Conservation (phyloP, 2,113 vertebrate genomes). For the Danio rerio region DNA sequence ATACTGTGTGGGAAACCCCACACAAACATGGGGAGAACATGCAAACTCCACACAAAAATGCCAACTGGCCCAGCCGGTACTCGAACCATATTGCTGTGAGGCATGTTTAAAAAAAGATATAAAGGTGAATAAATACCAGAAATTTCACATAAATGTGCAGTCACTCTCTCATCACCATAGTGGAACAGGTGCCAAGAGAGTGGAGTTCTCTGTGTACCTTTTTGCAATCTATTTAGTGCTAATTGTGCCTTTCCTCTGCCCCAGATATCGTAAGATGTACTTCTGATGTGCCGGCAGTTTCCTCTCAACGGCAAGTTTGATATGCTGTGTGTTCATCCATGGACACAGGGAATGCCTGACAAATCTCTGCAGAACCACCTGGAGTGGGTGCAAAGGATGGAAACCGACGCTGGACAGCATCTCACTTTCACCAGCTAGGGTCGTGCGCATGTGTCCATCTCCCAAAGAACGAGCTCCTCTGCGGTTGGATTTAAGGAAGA, state of each 20-base stretch:
- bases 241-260: conserved; percentile 24
- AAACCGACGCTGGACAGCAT: not conserved
- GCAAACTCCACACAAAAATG: no score
- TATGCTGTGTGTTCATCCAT: not conserved
- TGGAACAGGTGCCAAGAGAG: not conserved
- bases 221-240: not conserved
- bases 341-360: conserved; percentile 50
- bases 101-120: not conserved
- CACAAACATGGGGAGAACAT: no score
- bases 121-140: not conserved
- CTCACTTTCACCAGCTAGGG: conserved; percentile 49
- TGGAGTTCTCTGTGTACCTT: conserved; percentile 10
- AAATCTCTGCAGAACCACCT: conserved; percentile 28
- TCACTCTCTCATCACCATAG: not conserved
- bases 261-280: conserved; percentile 24
- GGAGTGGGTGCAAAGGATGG: conserved; percentile 47
- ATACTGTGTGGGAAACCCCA: no score
- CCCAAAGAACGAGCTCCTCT: conserved; percentile 19
- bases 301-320: not conserved
- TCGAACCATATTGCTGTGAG: not conserved
- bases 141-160: not conserved
- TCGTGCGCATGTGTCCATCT: conserved; percentile 16
- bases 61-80: no score
- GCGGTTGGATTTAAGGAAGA: conserved; percentile 31
- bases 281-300: conserved; percentile 27